phyloP scores from a whole-genome alignment of 37 sponge, comb jelly and placozoan genomes.

The Aphrocallistes beatrix region DNA sequence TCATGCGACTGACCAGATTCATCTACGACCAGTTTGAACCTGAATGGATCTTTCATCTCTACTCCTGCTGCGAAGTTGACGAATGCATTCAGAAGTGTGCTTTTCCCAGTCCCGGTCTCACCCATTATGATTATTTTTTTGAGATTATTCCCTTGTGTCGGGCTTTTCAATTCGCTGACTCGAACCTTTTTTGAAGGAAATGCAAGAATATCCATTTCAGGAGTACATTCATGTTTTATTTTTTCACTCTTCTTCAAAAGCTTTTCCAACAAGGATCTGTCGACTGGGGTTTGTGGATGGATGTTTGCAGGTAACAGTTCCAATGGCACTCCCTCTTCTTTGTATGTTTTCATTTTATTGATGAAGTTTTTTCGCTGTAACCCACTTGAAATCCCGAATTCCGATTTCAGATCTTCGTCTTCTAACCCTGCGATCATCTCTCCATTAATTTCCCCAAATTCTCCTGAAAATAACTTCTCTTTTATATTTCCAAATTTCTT shows the following conservation, averaged over 20 bases:
- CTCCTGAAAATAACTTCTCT: too few relatives aligned
- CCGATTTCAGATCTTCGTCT: too few relatives aligned
- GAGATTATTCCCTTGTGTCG: not conserved
- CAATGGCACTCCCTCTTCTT: too few relatives aligned
- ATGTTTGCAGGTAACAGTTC: too few relatives aligned
- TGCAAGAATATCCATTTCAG: not conserved
- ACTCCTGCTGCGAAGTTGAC: not conserved
- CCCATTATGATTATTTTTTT: constrained; percentile 5
- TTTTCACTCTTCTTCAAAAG: not conserved
- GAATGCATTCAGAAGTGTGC: constrained; percentile 6
- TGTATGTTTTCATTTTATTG: too few relatives aligned
- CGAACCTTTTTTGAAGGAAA: not conserved
- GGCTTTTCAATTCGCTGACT: not conserved
- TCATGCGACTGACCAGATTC: not conserved
- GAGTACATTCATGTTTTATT: not conserved
- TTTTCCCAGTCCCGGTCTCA: constrained; percentile 4
- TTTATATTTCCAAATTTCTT: too few relatives aligned
- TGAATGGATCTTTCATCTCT: not conserved
- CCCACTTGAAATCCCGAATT: too few relatives aligned
- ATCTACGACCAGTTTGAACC: not conserved
- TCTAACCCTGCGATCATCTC: too few relatives aligned
- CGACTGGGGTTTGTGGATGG: too few relatives aligned
- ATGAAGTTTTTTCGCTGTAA: too few relatives aligned
- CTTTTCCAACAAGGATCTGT: not conserved
- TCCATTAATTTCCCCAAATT: too few relatives aligned